Evolutionary conservation across 2,797 vertebrate species (phyloP), one percentile per base, ranked within the genome.

Genomic region (Pseudochromis fuscus): DNA sequence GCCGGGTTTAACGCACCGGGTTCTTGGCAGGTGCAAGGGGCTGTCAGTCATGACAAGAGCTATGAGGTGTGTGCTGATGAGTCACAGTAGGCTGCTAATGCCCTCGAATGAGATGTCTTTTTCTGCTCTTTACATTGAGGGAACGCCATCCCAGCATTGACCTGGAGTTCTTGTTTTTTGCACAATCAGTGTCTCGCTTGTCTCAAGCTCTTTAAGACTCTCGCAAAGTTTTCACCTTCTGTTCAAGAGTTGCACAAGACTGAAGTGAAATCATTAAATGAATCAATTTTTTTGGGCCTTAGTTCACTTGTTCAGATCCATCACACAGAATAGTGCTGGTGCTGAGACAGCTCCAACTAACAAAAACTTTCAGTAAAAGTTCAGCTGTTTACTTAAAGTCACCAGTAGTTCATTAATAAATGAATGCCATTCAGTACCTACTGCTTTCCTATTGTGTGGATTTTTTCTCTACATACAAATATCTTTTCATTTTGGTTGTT

Each of bases 21-120:
- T 60, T 81, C 52, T 75, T 81, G 82, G 79, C 75, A 72, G 75
- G 79, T 82, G 59, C 64, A 82, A 62, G 67, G 21, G 25, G 53
- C 70, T 79, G 86, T 87, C 88, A 86, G 12, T 90, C 85, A 78
- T 3, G 16, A 35, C 11, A 4, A 58, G 52, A 55, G 69, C 46
- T 28, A 11, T 31, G 72, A 67, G 61, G 51, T 33, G 74, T 16
- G 31, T 77, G 15, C 37, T 12, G 65, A 87, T 75, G 77, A 86
- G 58, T 74, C 64, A 33, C 59, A 23, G 58, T 10, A 25, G 52
- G 64, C 61, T 7, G 15, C 31, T 68, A 53, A 72, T 76, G 46
- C 30, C 46, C 55, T 58, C 75, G 23, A 79, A 60, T 51, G 37
- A 12, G n/a, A 57, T 70, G 79, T 72, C 1, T 44, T 49, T 62